phyloP scores from a whole-genome alignment of 2,888 invertebrate species.

The Leptura quadrifasciata region DNA sequence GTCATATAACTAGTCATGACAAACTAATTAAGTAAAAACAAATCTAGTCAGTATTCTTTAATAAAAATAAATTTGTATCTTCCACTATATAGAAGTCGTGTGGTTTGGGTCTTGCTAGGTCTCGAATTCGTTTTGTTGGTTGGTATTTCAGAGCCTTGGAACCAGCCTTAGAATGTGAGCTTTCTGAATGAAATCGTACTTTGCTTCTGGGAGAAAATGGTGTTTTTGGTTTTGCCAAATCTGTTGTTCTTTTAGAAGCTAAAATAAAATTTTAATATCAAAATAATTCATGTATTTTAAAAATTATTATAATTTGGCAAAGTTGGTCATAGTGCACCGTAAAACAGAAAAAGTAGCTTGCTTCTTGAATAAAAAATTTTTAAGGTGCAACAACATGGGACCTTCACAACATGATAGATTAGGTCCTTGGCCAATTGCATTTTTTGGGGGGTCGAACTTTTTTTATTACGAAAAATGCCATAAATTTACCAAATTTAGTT shows the following conservation, averaged over 20 bases:
- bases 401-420: too few relatives aligned
- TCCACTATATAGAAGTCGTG: not conserved
- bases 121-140: constrained; percentile 43
- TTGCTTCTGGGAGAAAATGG: constrained; percentile 49
- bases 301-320: too few relatives aligned
- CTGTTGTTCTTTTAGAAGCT: constrained; percentile 25
- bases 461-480: too few relatives aligned
- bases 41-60: not conserved
- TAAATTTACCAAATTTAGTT: too few relatives aligned
- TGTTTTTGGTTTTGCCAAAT: constrained; percentile 19
- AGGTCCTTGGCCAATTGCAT: too few relatives aligned
- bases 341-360: too few relatives aligned
- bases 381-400: too few relatives aligned
- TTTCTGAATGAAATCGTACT: not conserved
- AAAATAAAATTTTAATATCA: constrained; percentile 6
- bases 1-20: too few relatives aligned
- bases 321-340: too few relatives aligned
- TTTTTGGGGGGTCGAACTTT: too few relatives aligned
- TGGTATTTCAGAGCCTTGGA: constrained; percentile 44
- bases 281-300: too few relatives aligned
- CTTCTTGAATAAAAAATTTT: too few relatives aligned
- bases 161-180: constrained; percentile 28
- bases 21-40: constrained; percentile 3
- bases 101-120: constrained; percentile 45
- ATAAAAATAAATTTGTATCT: not conserved